Base-by-base conservation (phyloP, 2,113 vertebrate species). In the Alexandromys fortis region DNA sequence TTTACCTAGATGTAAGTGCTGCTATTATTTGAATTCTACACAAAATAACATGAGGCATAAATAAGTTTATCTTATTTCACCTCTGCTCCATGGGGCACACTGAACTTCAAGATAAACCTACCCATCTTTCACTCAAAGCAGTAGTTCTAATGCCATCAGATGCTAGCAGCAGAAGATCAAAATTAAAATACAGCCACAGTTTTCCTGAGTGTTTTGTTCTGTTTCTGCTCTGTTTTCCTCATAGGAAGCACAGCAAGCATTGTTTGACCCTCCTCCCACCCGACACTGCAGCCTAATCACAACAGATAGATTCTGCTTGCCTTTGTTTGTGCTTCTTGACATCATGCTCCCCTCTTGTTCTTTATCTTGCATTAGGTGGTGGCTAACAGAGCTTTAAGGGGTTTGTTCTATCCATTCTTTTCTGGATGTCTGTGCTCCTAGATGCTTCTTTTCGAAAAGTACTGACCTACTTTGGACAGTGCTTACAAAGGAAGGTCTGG, bases 391-490 rank as follows among this genome's bases (percentile, higher is more conserved):
- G 86, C 95, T 94, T 92, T 96, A 42, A 97, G 95, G 92, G 87
- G 85, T 55, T 42, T 92, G 0, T 72, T 42, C 77, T 95, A 92
- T 90, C 35, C 73, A 97, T 97, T 94, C 73, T 77, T 73, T 98
- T 96, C 95, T 92, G 28, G 97, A 81, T 88, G 75, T 22, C 49
- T 93, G 2, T 75, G 75, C n/a, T 86, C 86, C 78, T 88, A 85
- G 83, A 86, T 85, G 96, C 94, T 86, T 26, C 75, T 97, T 92
- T 97, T 75, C 86, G 94, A 58, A 82, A 96, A 97, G 94, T 79
- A 61, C 49, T 98, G 89, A 97, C 96, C 97, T 95, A 97, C 81
- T 96, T 97, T 97, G 82, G 8, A 90, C 1, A 24, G 35, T 81
- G 93, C 49, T 86, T 94, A 22, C 82, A 96, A 95, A 97, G 89